Conservation (phyloP, 2,797 vertebrate species). For the Emys orbicularis region DNA sequence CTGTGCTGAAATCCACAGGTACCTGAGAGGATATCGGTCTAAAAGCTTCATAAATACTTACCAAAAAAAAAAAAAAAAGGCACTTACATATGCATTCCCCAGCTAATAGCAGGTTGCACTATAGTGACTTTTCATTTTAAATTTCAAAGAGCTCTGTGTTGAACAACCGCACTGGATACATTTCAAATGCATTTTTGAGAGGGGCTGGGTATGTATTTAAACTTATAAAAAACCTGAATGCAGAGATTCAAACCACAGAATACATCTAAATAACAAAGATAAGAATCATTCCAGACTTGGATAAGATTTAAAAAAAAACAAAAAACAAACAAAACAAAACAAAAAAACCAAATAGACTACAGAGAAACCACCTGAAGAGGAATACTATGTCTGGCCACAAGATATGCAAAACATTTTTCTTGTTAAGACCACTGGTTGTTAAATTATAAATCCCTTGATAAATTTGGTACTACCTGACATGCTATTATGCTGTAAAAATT, state of each 20-base stretch:
- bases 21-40: constrained; percentile 4
- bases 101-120: not conserved
- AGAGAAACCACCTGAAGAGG: not conserved
- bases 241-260: not conserved
- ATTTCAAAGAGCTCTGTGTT: not conserved
- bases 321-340: no score
- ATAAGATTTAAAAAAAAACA: no score
- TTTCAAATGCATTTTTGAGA: constrained; percentile 3
- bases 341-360: no score
- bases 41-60: constrained; percentile 24
- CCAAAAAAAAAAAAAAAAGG: not conserved
- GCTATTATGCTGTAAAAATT: not conserved
- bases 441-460: not conserved
- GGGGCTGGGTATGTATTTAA: not conserved
- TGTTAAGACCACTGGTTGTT: not conserved
- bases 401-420: not conserved
- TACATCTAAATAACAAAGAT: not conserved
- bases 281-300: not conserved
- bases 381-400: not conserved
- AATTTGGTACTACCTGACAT: not conserved
- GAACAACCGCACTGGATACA: not conserved
- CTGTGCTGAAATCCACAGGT: not conserved
- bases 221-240: not conserved
- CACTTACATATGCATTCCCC: constrained; percentile 17
- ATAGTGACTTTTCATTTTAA: not conserved